These are phyloP conservation scores for Merops nubicus DNA, from an alignment of 2,113 vertebrate species.

Conservation along the genomic window DNA sequence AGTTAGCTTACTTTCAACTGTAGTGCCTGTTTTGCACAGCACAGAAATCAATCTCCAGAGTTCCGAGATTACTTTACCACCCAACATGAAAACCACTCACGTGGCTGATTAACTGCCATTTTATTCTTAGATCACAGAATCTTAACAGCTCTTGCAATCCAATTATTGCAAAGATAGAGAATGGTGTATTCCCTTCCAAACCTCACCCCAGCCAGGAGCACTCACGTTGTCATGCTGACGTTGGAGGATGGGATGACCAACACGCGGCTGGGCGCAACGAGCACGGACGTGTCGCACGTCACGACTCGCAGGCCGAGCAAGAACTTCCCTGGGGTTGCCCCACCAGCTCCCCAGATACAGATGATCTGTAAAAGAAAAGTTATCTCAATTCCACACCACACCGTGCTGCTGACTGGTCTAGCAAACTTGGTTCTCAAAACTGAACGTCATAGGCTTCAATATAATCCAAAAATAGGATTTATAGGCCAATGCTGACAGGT, in stretches of 20 bases:
- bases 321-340: conserved; percentile 95
- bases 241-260: conserved; percentile 91
- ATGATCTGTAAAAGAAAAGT: conserved; percentile 81
- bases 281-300: conserved; percentile 89
- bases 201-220: neutral
- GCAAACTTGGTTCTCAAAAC: neutral
- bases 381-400: neutral
- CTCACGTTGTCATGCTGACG: conserved; percentile 94
- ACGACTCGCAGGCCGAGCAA: conserved; percentile 92
- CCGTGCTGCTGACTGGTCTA: rapidly evolving
- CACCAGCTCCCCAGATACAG: conserved; percentile 94
- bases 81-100: neutral
- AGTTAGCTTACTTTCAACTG: neutral
- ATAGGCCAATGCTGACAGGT: neutral
- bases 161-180: neutral
- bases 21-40: neutral
- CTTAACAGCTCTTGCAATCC: neutral
- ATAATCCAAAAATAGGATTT: neutral
- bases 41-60: neutral
- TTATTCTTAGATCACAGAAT: neutral
- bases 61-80: neutral
- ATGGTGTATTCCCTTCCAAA: rapidly evolving
- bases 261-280: conserved; percentile 89
- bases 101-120: neutral
- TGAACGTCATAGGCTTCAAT: neutral